Evolutionary conservation across 1,140 invertebrate genomes (phyloP), one percentile per base, ranked within the genome.

Genomic region (Trypoxylus dichotomus): DNA sequence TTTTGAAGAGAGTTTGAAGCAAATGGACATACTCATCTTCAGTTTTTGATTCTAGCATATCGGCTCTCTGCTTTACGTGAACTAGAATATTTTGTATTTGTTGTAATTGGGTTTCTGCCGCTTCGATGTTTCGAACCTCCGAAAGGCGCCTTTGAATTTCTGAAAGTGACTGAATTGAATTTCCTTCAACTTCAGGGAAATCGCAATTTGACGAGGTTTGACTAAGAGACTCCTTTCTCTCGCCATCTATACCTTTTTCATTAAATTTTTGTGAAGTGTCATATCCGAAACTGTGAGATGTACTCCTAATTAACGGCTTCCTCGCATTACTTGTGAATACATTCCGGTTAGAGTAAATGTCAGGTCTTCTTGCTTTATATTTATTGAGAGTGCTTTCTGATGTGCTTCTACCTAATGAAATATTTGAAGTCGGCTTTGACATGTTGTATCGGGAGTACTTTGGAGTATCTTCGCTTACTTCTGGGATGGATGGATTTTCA

Each of bases 121-220:
- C 1, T 68, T 25, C 60, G 10, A 68, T 68, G 15, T 68, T 27
- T 27, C 60, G 60, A 10, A 68, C 24, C 13, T 21, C 60, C 24
- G 60, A 68, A 24, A 68, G 24, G 6, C 60, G 60, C 27, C 60
- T 68, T 68, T 68, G 21, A 68, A 68, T 68, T 21, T 68, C 60
- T 68, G 60, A 58, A 58, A 58, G 47, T 2, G 24, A 54, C 13
- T 0, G 47, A 54, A n/a, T 68, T 24, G 21, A 7, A 37, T 24
- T 68, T 68, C 8, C 24, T 8, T 68, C 60, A 5, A 13, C 21
- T 68, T 68, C 19, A 8, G 10, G 11, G 10, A 47, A 15, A 15
- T 47, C n/a, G 43, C n/a, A 3, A 5, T n/a, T 54, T 15, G 2
- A n/a, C 6, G 15, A n/a, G 2, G 6, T n/a, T 3, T 6, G 15